Evolutionary conservation across 2,797 vertebrate genomes (phyloP), one percentile per base, ranked within the genome.

Genomic region (Forpus xanthops): DNA sequence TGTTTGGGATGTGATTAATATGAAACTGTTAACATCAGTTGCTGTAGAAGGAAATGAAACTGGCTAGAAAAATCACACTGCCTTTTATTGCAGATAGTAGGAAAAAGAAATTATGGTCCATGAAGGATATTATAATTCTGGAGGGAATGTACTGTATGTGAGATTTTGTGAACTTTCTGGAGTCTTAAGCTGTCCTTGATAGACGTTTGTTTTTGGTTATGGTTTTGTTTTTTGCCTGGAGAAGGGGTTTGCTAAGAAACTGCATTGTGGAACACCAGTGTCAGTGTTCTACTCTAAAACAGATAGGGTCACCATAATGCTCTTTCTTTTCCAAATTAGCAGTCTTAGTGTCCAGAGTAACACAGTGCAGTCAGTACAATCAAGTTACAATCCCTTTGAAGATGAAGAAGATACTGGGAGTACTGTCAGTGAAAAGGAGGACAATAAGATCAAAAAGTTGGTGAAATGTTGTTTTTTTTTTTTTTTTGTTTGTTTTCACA

Each of bases 391-490:
- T 98, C 99, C 99, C 50, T 99, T 99, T 95, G 99, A 99, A 89
- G 99, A 99, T 3, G 99, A 99, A 78, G 98, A 98, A 17, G 98
- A 98, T 98, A 98, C 98, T 95, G 98, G 97, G 97, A 98, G 98
- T 97, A 98, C 98, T 97, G 97, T 98, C 98, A 98, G 97, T 98
- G 98, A 98, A 95, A 99, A 99, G 98, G 98, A 99, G 97, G 99
- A 99, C 98, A 98, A 98, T 98, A 98, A 98, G 97, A 96, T 97
- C 97, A 99, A 99, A 99, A 99, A 98, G 99, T 99, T 99, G 99
- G 99, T 99, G 99, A 99, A 98, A 97, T 96, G 96, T 95, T 86
- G 65, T 97, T 97, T 96, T 90, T 90, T 93, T 92, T 80, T 97
- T 97, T 96, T 90, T 90, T 93, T 92, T 80, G 87, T 95, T 90